Percentiles rank a stretch among this genome's conserved stretches.
phyloP scores from a whole-genome alignment of 2,888 invertebrate genomes.

The Corbicula japonica region DNA sequence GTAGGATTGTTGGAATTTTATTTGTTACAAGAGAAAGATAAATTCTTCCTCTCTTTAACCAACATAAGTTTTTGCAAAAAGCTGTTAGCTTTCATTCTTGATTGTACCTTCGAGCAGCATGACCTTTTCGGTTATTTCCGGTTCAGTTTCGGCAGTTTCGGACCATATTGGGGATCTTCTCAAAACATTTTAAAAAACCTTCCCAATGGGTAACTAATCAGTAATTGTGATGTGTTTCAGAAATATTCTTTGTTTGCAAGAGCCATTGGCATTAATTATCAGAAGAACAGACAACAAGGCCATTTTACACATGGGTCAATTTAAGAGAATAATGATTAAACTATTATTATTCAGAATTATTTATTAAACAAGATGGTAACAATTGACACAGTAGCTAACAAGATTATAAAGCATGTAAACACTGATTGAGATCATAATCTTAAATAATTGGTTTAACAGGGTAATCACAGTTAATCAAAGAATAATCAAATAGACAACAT shows the following conservation, averaged over 20 bases:
- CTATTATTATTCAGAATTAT: slow-evolving; percentile 4
- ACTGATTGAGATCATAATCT: slow-evolving; percentile 4
- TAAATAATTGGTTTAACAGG: slow-evolving; percentile 4
- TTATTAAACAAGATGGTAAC: slow-evolving; percentile 4
- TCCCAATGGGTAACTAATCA: slow-evolving; percentile 2
- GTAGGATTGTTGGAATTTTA: too few relatives aligned
- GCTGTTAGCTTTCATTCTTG: slow-evolving; percentile 4
- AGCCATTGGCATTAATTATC: slow-evolving; percentile 4
- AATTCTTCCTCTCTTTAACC: slow-evolving; percentile 4
- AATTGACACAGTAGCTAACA: slow-evolving; percentile 4
- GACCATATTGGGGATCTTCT: slow-evolving; percentile 4
- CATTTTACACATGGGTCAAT: slow-evolving; percentile 4
- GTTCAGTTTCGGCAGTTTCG: slow-evolving; percentile 1
- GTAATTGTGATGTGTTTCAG: slow-evolving; percentile 4
- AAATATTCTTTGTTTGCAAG: slow-evolving; percentile 2
- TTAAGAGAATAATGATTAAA: slow-evolving; percentile 4
- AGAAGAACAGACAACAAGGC: slow-evolving; percentile 1
- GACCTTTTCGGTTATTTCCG: slow-evolving; percentile 4
- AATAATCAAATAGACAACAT: slow-evolving; percentile 4
- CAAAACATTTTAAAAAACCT: slow-evolving; percentile 1
- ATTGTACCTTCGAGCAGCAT: slow-evolving; percentile 4
- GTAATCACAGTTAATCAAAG: slow-evolving; percentile 4
- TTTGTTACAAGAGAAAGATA: too few relatives aligned
- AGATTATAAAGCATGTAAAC: slow-evolving; percentile 4
- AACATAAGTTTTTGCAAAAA: too few relatives aligned